Evolutionary conservation across 2,113 vertebrate species (phyloP).

Genomic region (Platysternon megacephalum): DNA sequence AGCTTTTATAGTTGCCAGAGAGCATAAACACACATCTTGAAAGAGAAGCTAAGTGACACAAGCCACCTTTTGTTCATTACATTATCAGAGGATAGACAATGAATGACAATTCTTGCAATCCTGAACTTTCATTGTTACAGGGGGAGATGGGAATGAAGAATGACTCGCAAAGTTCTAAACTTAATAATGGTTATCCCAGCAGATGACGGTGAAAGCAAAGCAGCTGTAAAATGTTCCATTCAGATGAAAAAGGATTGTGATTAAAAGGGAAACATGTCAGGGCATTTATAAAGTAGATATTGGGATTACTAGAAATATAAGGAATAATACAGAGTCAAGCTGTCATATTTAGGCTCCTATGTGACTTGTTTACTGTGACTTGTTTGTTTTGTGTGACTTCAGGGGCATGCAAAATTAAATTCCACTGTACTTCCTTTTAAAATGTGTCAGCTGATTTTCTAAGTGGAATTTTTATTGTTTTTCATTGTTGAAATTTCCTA

Average conservation of each 20-base stretch:
- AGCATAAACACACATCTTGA: constrained; percentile 39
- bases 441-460: not conserved
- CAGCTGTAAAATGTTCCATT: constrained; percentile 11
- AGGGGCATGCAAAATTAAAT: not conserved
- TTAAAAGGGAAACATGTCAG: not conserved
- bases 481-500: not conserved
- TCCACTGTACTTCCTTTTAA: not conserved
- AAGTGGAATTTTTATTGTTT: not conserved
- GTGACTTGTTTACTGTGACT: not conserved
- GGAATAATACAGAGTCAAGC: constrained; percentile 18
- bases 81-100: constrained; percentile 21
- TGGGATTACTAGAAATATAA: not conserved
- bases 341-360: not conserved
- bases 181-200: constrained; percentile 16
- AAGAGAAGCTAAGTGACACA: constrained; percentile 22
- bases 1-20: constrained; percentile 45
- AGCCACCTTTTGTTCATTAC: constrained; percentile 51
- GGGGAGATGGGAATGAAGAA: not conserved
- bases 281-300: constrained; percentile 25
- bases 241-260: not conserved
- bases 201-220: constrained; percentile 32
- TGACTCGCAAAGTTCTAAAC: constrained; percentile 17
- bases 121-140: constrained; percentile 13
- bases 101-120: constrained; percentile 11
- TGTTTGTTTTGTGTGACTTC: not conserved